Base-by-base conservation (phyloP, 2,113 vertebrate genomes). In the Lepus timidus region DNA sequence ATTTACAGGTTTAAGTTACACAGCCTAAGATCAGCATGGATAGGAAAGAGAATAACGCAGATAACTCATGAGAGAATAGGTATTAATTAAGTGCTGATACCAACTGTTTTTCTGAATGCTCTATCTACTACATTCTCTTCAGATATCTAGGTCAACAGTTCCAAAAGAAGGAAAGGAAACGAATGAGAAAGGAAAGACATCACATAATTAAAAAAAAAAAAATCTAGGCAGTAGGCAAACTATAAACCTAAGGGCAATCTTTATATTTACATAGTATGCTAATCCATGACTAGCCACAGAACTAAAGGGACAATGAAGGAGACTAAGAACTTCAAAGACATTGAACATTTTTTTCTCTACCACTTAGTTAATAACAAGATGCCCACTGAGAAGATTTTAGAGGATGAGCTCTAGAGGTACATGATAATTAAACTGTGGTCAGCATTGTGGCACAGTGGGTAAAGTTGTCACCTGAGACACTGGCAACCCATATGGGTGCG, bases 1-100 rank as follows among this genome's bases (percentile, higher is more conserved):
- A 85, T 68, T 93, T 71, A 88, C 68, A 81, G 65, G 23, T 62
- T 88, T 75, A 85, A 91, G 29, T 85, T 85, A 49, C 23, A 93
- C 1, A 95, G 44, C 16, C 39, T 44, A 12, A 89, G 36, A 85
- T 88, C 33, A 93, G 70, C 68, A 29, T 70, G 23, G 27, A 84
- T 74, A 58, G 44, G 88, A 67, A 86, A 93, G 9, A 76, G 70
- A 73, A 86, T 85, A 17, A 74, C 20, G 51, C 14, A 88, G 31
- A n/a, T 71, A 90, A 88, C 67, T 49, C 12, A 17, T 61, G 55
- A 79, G 61, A 64, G 27, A 49, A 85, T 81, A n/a, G 70, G 49
- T 52, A 88, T 36, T 88, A 67, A 58, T 13, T 31, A 83, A 87
- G n/a, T 71, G 29, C 64, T 87, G 76, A 79, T 79, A 22, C 6